Conservation (phyloP, 2,113 vertebrate genomes). For the Nyctibius bracteatus region DNA sequence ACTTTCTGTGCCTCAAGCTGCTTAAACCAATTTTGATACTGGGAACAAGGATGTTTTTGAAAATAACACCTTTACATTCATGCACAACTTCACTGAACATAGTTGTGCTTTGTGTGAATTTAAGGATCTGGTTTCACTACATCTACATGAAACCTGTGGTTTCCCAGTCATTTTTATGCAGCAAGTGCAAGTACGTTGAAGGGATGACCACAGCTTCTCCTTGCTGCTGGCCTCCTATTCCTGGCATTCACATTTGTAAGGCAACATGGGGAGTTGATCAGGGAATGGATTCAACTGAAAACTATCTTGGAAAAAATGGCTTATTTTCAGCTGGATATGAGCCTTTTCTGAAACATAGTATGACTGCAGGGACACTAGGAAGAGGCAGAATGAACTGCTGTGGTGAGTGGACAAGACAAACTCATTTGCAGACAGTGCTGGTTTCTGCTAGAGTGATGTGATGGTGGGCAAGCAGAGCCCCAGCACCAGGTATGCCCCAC, state of each 20-base stretch:
- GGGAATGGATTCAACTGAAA: background rate
- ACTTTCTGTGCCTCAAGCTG: background rate
- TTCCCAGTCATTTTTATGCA: background rate
- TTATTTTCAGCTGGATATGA: background rate
- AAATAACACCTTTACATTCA: background rate
- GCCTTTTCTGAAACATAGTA: background rate
- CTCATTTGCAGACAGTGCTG: too few species aligned
- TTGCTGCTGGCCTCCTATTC: background rate
- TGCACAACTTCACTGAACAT: background rate
- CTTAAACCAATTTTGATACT: background rate
- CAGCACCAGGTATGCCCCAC: background rate
- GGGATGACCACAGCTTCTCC: background rate
- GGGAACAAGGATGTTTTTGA: background rate
- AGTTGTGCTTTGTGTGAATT: background rate
- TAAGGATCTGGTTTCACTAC: background rate
- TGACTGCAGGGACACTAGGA: background rate
- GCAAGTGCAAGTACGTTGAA: background rate
- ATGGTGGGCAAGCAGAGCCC: background rate
- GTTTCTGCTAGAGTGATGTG: background rate
- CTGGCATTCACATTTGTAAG: background rate
- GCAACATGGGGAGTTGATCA: background rate
- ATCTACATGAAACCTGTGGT: background rate
- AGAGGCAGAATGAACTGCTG: background rate
- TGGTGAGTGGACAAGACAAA: background rate
- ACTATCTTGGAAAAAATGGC: background rate